A percentile compares a stretch with the other conserved stretches of the same genome.
These are phyloP conservation scores for Falco peregrinus DNA, from an alignment of 2,797 vertebrate genomes.

Conservation along the genomic window DNA sequence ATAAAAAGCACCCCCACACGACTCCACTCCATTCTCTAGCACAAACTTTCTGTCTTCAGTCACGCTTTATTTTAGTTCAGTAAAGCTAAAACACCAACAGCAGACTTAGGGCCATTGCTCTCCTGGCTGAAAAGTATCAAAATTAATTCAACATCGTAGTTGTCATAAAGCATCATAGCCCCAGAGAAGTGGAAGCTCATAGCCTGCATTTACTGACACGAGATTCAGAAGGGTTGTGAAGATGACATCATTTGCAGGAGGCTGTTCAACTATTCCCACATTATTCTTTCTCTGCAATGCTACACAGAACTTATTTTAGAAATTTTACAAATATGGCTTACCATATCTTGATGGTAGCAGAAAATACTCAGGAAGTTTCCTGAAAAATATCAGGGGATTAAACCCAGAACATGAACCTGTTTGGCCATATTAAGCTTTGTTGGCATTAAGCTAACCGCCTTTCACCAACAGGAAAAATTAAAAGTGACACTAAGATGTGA, in stretches of 20 bases:
- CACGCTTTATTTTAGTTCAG: rapidly evolving
- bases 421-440: not conserved
- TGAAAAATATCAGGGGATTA: not conserved
- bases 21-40: not conserved
- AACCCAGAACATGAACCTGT: not conserved
- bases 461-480: not conserved
- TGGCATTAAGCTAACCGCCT: not conserved
- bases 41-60: not conserved
- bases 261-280: not conserved
- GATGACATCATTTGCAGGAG: not conserved
- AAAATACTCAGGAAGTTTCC: not conserved
- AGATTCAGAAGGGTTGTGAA: not conserved
- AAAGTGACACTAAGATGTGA: not conserved
- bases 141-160: not conserved
- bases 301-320: not conserved
- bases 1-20: not conserved
- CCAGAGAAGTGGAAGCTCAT: not conserved
- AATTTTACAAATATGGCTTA: not conserved
- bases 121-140: not conserved
- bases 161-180: not conserved
- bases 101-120: not conserved
- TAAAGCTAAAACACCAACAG: not conserved
- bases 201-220: not conserved
- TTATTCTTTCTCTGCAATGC: not conserved
- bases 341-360: not conserved